Percentiles rank a stretch among this genome's conserved stretches.
These are phyloP conservation scores for Apeira syringaria DNA, from an alignment of 2,888 invertebrate species.

Conservation along the genomic window DNA sequence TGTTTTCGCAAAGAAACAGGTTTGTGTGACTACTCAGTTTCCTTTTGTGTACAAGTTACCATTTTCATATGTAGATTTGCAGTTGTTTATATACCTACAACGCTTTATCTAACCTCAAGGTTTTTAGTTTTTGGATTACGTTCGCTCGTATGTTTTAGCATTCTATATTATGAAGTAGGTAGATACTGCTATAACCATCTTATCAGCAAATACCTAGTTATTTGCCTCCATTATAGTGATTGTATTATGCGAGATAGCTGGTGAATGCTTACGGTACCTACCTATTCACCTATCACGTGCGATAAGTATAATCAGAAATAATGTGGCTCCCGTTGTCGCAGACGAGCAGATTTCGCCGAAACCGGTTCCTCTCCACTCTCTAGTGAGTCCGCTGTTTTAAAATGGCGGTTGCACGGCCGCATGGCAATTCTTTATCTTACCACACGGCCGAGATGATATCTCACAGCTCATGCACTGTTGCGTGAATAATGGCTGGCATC, in stretches of 20 bases:
- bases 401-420: constrained; percentile 43
- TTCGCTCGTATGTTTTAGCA: constrained; percentile 32
- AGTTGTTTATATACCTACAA: constrained; percentile 35
- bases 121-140: constrained; percentile 34
- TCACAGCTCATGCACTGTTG: constrained; percentile 39
- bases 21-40: no score
- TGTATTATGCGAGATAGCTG: constrained; percentile 3
- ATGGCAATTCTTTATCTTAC: constrained; percentile 52
- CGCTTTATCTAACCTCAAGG: constrained; percentile 25
- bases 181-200: no score
- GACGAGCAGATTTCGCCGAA: constrained; percentile 36
- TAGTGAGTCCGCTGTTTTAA: constrained; percentile 46
- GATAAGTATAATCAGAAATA: constrained; percentile 39
- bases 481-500: constrained; percentile 46
- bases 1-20: no score
- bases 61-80: constrained; percentile 34
- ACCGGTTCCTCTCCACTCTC: constrained; percentile 45
- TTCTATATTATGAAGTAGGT: no score
- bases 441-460: constrained; percentile 47
- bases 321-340: constrained; percentile 33
- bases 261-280: constrained; percentile 14
- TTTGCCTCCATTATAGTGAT: constrained; percentile 6
- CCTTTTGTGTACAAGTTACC: constrained; percentile 33
- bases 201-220: constrained; percentile 8
- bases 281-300: constrained; percentile 13